These are phyloP conservation scores for Acrocephalus arundinaceus DNA, from an alignment of 2,113 vertebrate genomes.

Conservation along the genomic window DNA sequence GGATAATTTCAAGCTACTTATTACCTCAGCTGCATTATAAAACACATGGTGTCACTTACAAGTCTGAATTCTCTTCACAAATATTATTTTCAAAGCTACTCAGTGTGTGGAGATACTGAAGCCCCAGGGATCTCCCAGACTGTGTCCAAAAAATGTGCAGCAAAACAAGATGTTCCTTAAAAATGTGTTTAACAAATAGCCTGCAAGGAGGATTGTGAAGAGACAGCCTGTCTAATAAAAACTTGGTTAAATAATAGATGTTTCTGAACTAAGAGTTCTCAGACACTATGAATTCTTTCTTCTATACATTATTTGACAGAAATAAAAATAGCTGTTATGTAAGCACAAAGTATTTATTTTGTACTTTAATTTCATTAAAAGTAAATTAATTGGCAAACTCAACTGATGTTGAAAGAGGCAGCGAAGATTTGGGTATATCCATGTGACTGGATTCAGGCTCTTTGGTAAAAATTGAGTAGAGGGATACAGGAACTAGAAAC, in stretches of 20 bases:
- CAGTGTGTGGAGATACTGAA: neutral
- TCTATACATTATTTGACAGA: neutral
- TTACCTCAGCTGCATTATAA: neutral
- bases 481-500: neutral
- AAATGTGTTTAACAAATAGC: neutral
- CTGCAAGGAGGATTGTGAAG: neutral
- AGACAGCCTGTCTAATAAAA: neutral
- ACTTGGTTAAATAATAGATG: neutral
- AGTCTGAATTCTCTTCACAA: neutral
- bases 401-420: neutral
- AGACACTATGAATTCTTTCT: neutral
- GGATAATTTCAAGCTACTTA: neutral
- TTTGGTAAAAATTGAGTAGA: neutral
- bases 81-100: neutral
- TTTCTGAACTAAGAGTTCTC: neutral
- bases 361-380: neutral
- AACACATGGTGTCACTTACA: neutral
- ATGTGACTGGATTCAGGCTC: neutral
- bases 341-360: neutral
- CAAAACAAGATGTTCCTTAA: neutral
- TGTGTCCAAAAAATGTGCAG: neutral
- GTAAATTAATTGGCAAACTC: neutral
- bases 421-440: neutral
- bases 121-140: neutral
- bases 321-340: neutral